These are phyloP conservation scores for Eupithecia abbreviata DNA, from an alignment of 2,888 invertebrate genomes.

Conservation along the genomic window DNA sequence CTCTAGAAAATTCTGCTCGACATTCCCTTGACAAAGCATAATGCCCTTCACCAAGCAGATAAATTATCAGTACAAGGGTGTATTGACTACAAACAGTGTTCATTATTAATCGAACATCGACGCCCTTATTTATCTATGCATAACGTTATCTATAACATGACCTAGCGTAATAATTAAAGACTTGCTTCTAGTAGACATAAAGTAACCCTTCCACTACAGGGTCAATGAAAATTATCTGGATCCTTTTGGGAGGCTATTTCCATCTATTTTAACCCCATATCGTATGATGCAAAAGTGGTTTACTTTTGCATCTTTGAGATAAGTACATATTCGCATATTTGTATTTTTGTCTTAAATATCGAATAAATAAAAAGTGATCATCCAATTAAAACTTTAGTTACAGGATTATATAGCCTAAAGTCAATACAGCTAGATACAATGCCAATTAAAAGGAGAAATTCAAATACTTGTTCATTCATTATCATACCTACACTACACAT, in stretches of 20 bases:
- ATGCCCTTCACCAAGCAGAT: constrained; percentile 6
- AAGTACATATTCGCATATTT: too few relatives aligned
- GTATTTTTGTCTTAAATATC: too few relatives aligned
- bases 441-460: constrained; percentile 32
- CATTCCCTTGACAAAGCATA: background rate
- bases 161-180: background rate
- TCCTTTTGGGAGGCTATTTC: too few relatives aligned
- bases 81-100: constrained; percentile 9
- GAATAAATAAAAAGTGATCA: too few relatives aligned
- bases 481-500: constrained; percentile 1
- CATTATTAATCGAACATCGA: background rate
- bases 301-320: too few relatives aligned
- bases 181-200: background rate
- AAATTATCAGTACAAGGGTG: constrained; percentile 5
- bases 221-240: too few relatives aligned
- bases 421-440: background rate
- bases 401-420: too few relatives aligned
- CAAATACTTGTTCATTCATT: constrained; percentile 20
- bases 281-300: too few relatives aligned
- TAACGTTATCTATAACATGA: background rate
- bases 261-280: too few relatives aligned
- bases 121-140: constrained; percentile 1
- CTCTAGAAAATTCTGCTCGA: background rate
- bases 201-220: background rate
- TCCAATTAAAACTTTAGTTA: too few relatives aligned